Evolutionary conservation across 2,113 vertebrate species (phyloP).

Genomic region (Thomomys bottae): DNA sequence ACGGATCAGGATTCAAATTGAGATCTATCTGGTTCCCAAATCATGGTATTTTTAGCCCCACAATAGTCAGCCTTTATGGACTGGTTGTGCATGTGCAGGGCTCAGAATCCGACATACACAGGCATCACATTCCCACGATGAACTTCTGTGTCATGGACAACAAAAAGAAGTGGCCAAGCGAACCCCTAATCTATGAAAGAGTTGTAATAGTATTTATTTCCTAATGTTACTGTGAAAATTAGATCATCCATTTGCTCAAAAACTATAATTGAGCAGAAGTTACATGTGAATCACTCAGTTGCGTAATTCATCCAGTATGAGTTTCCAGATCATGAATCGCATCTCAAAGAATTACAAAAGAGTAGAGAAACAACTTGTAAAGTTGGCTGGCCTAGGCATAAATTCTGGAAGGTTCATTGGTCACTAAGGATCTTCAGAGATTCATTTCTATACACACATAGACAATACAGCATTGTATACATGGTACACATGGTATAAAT

Average conservation of each 20-base stretch:
- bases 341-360: background rate
- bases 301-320: background rate
- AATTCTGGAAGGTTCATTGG: background rate
- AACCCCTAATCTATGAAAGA: background rate
- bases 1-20: background rate
- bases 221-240: conserved; percentile 10
- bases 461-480: background rate
- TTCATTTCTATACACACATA: background rate
- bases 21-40: background rate
- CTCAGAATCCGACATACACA: background rate
- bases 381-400: background rate
- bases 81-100: background rate
- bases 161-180: background rate
- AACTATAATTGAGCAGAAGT: background rate
- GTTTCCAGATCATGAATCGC: background rate
- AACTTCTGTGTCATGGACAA: background rate
- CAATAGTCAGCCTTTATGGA: background rate
- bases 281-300: background rate
- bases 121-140: background rate
- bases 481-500: background rate
- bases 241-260: background rate
- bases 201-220: background rate
- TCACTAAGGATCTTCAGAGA: background rate
- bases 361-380: background rate
- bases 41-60: background rate